Evolutionary conservation across 1,140 invertebrate species (phyloP), one percentile per base, ranked within the genome.

Genomic region (Odontomachus brunneus): DNA sequence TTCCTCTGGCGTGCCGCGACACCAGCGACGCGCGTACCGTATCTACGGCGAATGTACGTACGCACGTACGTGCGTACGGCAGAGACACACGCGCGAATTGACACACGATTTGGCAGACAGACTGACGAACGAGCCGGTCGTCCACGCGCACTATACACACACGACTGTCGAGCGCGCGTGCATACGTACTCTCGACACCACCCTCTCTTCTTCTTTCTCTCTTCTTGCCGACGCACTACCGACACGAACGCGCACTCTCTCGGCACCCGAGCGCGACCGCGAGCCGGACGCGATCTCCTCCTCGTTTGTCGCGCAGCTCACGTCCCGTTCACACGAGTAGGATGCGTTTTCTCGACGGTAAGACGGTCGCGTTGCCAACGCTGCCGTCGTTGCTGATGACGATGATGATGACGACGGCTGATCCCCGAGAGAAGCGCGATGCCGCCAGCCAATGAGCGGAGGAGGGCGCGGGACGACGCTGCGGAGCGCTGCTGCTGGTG

Each of bases 391-490:
- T 44, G 4, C 38, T 11, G 33, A 48, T 59, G 49, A 60, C 44
- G 55, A 19, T 14, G 51, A 22, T 62, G 78, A 59, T 57, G 57
- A 55, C 44, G 72, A 19, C 60, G 53, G 44, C 44, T 53, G 81
- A 15, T 84, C 53, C 67, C 63, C 51, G 73, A 44, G 67, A 71
- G 82, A 87, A 87, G 57, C 83, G 75, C 85, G 82, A 72, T 83
- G 86, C 76, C 84, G 82, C 65, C 86, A 83, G 83, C 83, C 89
- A 88, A 91, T 89, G 83, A 85, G 81, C 84, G 38, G 73, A 66
- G 57, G 73, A 76, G 57, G 84, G 78, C 83, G 81, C 76, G 83
- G 82, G 57, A 63, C 60, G 74, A 38, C n/a, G 73, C 74, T 63
- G 87, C 80, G 82, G 73, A 82, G 71, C 60, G 67, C 65, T 53